Evolutionary conservation across 2,888 invertebrate genomes (phyloP), one percentile per base, ranked within the genome.

Genomic region (Melanchra persicariae): DNA sequence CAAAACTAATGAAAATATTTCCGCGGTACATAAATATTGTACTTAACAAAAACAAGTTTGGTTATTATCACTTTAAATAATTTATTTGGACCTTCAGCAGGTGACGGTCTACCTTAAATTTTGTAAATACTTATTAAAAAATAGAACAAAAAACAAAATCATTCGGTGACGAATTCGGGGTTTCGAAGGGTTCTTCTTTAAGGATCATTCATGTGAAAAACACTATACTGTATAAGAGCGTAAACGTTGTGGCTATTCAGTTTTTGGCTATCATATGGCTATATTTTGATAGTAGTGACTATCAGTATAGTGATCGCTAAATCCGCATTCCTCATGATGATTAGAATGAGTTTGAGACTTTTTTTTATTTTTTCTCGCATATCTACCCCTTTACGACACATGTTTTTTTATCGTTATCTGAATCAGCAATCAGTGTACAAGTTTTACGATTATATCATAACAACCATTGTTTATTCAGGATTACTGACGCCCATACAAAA

Each of bases 401-500:
- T n/a, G 22, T 7, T 37, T 26, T 15, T 0, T 45, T 58, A 62
- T 15, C 47, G 22, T 15, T 22, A 51, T 58, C 24, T 30, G 7
- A 43, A 67, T 75, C 30, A 47, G n/a, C 17, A 43, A 73, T 62
- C 15, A 26, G 10, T 47, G 15, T 47, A 47, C 19, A 22, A 57
- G 8, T 37, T 26, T 10, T 19, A 51, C 51, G 55, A 59, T 40
- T 60, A 19, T 47, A 58, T 5, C 15, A 58, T 37, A 47, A 54
- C 40, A 30, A 74, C 30, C 64, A 40, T 54, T 37, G 65, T 61
- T 52, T 49, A 77, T 79, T 77, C 62, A 77, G 19, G 22, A 77
- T 79, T 74, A 54, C 30, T 58, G 43, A 57, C 43, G 61, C 58
- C 37, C 34, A 43, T 43, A 45, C 26, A 52, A 79, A 62, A 54